phyloP scores from a whole-genome alignment of 2,888 invertebrate genomes.

The Agonopterix arenella region DNA sequence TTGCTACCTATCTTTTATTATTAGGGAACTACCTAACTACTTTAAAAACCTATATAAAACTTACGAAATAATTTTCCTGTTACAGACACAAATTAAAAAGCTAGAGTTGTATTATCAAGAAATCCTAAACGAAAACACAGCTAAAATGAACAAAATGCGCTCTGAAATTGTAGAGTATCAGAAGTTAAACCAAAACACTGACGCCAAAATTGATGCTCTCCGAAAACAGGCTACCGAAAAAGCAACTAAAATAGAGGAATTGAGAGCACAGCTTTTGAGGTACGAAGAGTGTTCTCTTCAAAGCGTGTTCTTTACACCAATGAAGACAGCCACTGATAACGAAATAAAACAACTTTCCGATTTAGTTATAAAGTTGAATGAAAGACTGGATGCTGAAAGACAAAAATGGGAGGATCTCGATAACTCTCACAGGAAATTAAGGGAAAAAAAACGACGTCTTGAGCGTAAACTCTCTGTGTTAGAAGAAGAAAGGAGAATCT shows the following conservation, averaged over 20 bases:
- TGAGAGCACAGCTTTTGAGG: constrained; percentile 57
- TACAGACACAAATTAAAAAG: constrained; percentile 69
- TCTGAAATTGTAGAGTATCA: constrained; percentile 53
- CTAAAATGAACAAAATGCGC: constrained; percentile 67
- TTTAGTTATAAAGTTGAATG: constrained; percentile 73
- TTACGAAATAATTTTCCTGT: neutral
- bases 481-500: constrained; percentile 43
- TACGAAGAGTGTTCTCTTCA: constrained; percentile 68
- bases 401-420: constrained; percentile 78
- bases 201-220: constrained; percentile 68
- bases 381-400: constrained; percentile 76
- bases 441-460: constrained; percentile 65
- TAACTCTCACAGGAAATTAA: constrained; percentile 67
- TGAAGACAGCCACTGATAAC: constrained; percentile 77
- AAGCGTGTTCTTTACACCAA: constrained; percentile 67
- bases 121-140: constrained; percentile 61
- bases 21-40: neutral
- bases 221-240: constrained; percentile 64
- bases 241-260: constrained; percentile 60
- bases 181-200: constrained; percentile 63
- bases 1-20: too few species aligned
- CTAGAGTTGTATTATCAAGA: constrained; percentile 67
- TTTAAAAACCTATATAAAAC: neutral
- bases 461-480: constrained; percentile 39
- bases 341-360: constrained; percentile 79